Evolutionary conservation across 2,797 vertebrate species (phyloP).

Genomic region (Tachyglossus aculeatus): DNA sequence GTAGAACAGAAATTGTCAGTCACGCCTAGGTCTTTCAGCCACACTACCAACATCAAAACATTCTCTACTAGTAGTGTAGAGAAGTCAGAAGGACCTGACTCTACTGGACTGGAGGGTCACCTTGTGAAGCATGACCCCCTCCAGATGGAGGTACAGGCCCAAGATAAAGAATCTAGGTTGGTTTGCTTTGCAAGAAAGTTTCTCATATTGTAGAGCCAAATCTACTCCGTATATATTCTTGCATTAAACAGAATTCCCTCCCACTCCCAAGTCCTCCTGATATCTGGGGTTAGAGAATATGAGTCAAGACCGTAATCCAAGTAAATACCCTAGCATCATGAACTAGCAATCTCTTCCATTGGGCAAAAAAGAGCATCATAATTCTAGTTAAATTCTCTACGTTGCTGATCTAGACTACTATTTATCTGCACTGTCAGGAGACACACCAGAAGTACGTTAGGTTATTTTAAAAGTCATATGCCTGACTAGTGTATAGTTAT

Average conservation of each 20-base stretch:
- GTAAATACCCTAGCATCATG: slow-evolving; percentile 30
- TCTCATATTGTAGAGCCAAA: neutral
- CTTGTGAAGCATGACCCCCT: no score
- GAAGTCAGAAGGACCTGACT: no score
- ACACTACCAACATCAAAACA: no score
- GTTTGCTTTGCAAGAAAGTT: neutral
- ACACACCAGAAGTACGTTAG: neutral
- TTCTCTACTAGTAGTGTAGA: no score
- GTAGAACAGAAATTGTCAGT: no score
- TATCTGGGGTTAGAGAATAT: neutral
- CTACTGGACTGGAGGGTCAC: no score
- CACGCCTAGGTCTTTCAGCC: no score
- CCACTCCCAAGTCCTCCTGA: slow-evolving; percentile 1
- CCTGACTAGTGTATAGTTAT: neutral
- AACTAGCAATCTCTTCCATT: slow-evolving; percentile 7
- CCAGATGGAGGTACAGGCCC: no score
- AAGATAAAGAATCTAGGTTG: neutral
- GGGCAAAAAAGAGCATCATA: slow-evolving; percentile 6
- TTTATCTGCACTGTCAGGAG: neutral
- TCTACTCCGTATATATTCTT: neutral
- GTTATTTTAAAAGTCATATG: neutral
- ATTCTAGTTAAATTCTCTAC: neutral
- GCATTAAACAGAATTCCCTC: neutral
- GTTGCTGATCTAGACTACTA: neutral
- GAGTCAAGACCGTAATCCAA: slow-evolving; percentile 20